Base-by-base conservation (phyloP, 2,888 invertebrate genomes). In the Heliconius hortense region DNA sequence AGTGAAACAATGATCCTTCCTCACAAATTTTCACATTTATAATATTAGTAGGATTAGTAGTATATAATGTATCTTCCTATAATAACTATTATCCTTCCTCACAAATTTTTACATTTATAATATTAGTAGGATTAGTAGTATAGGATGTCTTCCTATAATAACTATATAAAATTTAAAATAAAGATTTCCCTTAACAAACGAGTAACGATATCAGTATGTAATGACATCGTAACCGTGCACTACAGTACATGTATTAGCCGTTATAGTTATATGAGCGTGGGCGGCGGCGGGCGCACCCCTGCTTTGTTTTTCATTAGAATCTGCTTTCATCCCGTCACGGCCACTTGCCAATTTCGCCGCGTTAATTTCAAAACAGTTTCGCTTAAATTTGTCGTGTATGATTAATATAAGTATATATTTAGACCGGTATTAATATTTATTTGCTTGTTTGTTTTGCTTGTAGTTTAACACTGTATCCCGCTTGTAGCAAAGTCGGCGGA, bases 301-400 rank as follows among this genome's bases (percentile, higher is more conserved):
- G 87, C 90, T 89, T 89, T 90, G 90, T 90, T 90, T 90, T 90
- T 90, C 90, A 90, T 90, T 90, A 90, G 87, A 87, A 83, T 83
- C 82, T 84, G 83, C 86, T 88, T 85, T 86, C 83, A 82, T 85
- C 76, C 77, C 77, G 75, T 74, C 72, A 72, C 39, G 39, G 68
- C 75, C 71, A 71, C 71, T 71, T 71, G 71, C 71, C 71, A 71
- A 71, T 71, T 71, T 59, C 60, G 43, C 28, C 62, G 59, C 28
- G 71, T 71, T 71, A 59, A 71, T 71, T 71, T 71, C 59, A 35
- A 43, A 62, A 71, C 60, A 26, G 71, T 60, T 71, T 62, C 62
- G 21, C 26, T 24, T 24, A 28, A 71, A 62, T 71, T 70, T 39
- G 26, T 71, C 60, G 21, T 60, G 26, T 15, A 53, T 31, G 13